phyloP scores from a whole-genome alignment of 2,888 invertebrate genomes.

The Empis stercorea region DNA sequence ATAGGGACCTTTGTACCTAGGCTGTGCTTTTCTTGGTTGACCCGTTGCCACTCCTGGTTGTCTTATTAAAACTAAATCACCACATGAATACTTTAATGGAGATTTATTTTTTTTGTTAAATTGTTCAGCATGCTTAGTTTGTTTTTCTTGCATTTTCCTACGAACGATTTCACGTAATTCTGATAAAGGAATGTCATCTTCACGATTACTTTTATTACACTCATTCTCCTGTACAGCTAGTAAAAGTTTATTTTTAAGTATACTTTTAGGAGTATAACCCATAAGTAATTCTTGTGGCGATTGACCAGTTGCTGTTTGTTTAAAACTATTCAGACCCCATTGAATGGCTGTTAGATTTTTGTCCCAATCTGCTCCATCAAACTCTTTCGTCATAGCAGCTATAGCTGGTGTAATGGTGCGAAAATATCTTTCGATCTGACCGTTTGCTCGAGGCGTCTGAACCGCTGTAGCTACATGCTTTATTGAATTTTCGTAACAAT shows the following conservation, averaged over 20 bases:
- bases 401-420: constrained; percentile 7
- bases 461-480: constrained; percentile 9
- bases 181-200: constrained; percentile 1
- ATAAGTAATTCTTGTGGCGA: constrained; percentile 7
- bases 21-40: too few species aligned
- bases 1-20: too few species aligned
- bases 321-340: constrained; percentile 6
- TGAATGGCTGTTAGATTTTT: constrained; percentile 2
- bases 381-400: constrained; percentile 3
- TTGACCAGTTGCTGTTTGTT: constrained; percentile 2
- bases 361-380: constrained; percentile 7
- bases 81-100: not conserved
- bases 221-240: not conserved
- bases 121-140: not conserved
- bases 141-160: constrained; percentile 1
- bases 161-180: not conserved
- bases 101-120: too few species aligned
- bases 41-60: too few species aligned
- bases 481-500: constrained; percentile 9
- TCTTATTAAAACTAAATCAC: too few species aligned
- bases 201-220: not conserved
- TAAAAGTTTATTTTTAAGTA: not conserved
- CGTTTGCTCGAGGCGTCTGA: constrained; percentile 13
- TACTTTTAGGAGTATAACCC: constrained; percentile 4
- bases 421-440: constrained; percentile 13